Evolutionary conservation across 2,113 vertebrate species (phyloP), one percentile per base, ranked within the genome.

Genomic region (Xerus inauris): DNA sequence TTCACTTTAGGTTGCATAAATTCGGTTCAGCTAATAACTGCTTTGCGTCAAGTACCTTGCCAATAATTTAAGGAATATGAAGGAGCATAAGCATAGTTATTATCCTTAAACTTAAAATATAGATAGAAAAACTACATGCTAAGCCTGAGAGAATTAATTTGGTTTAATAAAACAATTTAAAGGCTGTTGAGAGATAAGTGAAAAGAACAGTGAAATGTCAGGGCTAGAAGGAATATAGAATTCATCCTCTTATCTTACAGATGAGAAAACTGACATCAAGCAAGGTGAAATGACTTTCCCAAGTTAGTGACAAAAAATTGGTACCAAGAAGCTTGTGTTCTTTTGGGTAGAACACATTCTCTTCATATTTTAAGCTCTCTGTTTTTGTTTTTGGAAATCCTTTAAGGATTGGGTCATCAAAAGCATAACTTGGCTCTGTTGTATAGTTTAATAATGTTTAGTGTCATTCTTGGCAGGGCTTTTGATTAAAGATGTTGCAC

Each of bases 1-100:
- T 97, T 84, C 54, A 93, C 94, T 92, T 79, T 57, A 62, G 32
- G 47, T 89, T 95, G 45, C 45, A 57, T 94, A 95, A 93, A 95
- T 97, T 94, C 65, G 89, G 59, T 91, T 97, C 59, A 94, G 20
- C 59, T 86, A 93, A 89, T 64, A 62, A 16, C 22, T 97, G 38
- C 51, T 64, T 26, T 94, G 24, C 47, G 80, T 91, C 87, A 94
- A 97, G 51, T 59, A 90, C 45, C 51, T 82, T 93, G 82, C 54
- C 54, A 94, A 51, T 47, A 95, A 69, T n/a, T 82, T 93, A 90
- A 72, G 51, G 19, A 51, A 64, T 67, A 77, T 90, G 94, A 97
- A 88, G 85, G 94, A 69, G 2, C 62, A 47, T 91, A 95, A 82
- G 12, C 64, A 28, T 94, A 87, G 79, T 85, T 96, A 84, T 57